phyloP scores from a whole-genome alignment of 2,113 vertebrate genomes.

The Cromileptes altivelis region DNA sequence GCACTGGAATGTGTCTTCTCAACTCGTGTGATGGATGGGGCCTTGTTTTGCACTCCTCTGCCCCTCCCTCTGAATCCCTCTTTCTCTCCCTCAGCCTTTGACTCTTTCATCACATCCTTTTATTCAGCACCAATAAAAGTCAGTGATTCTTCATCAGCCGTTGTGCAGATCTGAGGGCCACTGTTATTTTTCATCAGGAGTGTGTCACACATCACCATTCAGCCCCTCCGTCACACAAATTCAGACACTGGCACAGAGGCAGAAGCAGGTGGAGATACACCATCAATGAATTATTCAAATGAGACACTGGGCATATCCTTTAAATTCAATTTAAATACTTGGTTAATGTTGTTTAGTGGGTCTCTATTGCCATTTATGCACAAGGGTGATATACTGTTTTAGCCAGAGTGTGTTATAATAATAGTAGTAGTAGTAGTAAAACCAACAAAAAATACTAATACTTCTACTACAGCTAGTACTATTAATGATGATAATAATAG shows the following conservation, averaged over 20 bases:
- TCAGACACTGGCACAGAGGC: constrained; percentile 74
- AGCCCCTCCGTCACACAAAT: constrained; percentile 76
- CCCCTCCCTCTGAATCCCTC: constrained; percentile 82
- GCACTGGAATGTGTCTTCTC: constrained; percentile 87
- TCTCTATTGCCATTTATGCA: constrained; percentile 44
- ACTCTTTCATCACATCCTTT: constrained; percentile 86
- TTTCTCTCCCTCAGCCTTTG: constrained; percentile 83
- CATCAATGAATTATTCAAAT: constrained; percentile 83
- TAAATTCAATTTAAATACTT: constrained; percentile 78
- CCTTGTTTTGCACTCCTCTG: constrained; percentile 85
- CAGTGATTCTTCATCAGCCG: constrained; percentile 86
- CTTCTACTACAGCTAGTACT: background rate
- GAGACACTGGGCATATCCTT: constrained; percentile 76
- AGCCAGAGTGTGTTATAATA: background rate
- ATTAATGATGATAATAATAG: background rate
- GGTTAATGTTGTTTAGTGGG: constrained; percentile 59
- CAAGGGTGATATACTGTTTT: constrained; percentile 40
- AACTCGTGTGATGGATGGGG: constrained; percentile 87
- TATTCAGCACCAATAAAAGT: constrained; percentile 88
- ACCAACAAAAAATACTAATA: background rate
- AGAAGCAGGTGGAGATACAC: constrained; percentile 81
- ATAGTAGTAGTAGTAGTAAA: background rate
- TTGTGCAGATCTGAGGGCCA: constrained; percentile 83
- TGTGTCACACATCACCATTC: constrained; percentile 85
- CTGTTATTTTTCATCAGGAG: constrained; percentile 83